Conservation (phyloP, 2,113 vertebrate species). For the Electrona antarctica region DNA sequence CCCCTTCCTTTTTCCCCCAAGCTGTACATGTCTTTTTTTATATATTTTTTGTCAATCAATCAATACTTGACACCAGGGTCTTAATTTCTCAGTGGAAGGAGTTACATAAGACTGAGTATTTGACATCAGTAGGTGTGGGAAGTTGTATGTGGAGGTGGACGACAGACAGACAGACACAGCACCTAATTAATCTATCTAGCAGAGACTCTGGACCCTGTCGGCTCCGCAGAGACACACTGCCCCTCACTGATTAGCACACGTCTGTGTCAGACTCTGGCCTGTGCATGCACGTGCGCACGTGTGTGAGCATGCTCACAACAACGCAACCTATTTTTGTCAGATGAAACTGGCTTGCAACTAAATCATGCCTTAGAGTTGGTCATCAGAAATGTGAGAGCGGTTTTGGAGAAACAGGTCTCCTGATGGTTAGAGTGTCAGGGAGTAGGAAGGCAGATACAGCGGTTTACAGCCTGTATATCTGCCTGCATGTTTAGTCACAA, state of each 20-base stretch:
- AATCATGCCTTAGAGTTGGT: too few relatives aligned
- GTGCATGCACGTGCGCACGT: neutral
- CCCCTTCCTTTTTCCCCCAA: too few relatives aligned
- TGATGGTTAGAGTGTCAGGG: conserved; percentile 33
- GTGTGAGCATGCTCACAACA: too few relatives aligned
- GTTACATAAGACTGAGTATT: conserved; percentile 62
- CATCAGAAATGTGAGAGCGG: too few relatives aligned
- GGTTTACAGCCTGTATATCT: too few relatives aligned
- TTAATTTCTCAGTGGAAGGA: conserved; percentile 28
- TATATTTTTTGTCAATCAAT: too few relatives aligned
- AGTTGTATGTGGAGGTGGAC: conserved; percentile 30
- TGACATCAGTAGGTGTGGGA: conserved; percentile 31
- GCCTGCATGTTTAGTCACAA: neutral
- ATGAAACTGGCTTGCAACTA: too few relatives aligned
- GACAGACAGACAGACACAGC: neutral
- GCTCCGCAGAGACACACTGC: conserved; percentile 29
- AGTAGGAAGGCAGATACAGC: conserved; percentile 76
- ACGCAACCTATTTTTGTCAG: too few relatives aligned
- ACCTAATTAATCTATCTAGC: conserved; percentile 48
- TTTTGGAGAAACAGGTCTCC: conserved; percentile 38
- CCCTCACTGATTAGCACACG: conserved; percentile 38
- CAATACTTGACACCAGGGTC: too few relatives aligned
- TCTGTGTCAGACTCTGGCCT: conserved; percentile 4
- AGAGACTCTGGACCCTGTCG: conserved; percentile 35
- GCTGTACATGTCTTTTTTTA: too few relatives aligned